A percentile compares a stretch with the other conserved stretches of the same genome.
phyloP scores from a whole-genome alignment of 2,113 vertebrate genomes.

The Stegastes partitus region DNA sequence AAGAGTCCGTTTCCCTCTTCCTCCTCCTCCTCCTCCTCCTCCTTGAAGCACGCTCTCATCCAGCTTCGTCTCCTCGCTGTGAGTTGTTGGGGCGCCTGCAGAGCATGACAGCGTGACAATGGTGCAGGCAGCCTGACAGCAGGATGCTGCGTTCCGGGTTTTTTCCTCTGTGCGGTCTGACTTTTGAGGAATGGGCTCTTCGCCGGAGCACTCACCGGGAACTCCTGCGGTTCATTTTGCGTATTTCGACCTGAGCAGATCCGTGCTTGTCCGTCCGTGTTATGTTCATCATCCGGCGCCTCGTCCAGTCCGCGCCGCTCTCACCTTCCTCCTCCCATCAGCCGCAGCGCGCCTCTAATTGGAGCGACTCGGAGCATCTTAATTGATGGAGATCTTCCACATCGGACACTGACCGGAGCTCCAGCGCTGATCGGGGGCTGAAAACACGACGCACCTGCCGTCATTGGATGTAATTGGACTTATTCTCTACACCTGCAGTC shows the following conservation, averaged over 20 bases:
- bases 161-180: constrained; percentile 18
- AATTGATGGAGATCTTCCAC: constrained; percentile 59
- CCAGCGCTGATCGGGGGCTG: constrained; percentile 2
- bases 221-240: constrained; percentile 1
- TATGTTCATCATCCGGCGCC: constrained; percentile 31
- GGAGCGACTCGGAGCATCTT: constrained; percentile 57
- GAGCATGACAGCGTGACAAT: constrained; percentile 68
- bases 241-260: background rate
- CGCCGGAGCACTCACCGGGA: constrained; percentile 20
- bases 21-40: no score
- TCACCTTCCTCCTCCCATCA: constrained; percentile 57
- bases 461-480: constrained; percentile 46
- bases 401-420: constrained; percentile 51
- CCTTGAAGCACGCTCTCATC: constrained; percentile 7
- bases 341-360: constrained; percentile 57
- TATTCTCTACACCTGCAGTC: background rate
- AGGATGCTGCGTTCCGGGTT: constrained; percentile 30
- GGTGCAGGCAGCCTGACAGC: constrained; percentile 58
- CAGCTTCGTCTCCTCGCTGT: constrained; percentile 13
- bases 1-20: background rate
- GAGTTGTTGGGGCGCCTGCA: constrained; percentile 55
- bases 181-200: constrained; percentile 65
- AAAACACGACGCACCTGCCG: constrained; percentile 2
- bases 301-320: constrained; percentile 24
- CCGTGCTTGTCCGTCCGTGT: background rate